These are phyloP conservation scores for Artibeus lituratus DNA, from an alignment of 2,797 vertebrate genomes.

Conservation along the genomic window DNA sequence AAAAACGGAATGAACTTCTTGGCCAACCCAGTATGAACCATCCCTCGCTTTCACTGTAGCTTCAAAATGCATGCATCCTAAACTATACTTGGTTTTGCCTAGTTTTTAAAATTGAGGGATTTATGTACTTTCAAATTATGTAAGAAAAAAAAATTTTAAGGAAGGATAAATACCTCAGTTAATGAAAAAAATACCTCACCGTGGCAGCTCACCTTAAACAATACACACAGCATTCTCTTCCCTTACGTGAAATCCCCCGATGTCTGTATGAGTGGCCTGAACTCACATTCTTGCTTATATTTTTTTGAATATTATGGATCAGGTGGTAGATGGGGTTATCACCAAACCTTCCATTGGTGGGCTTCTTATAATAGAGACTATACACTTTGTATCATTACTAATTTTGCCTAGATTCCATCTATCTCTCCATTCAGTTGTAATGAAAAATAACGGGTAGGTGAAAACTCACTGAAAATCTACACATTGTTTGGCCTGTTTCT, in stretches of 20 bases:
- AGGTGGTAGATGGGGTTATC: not conserved
- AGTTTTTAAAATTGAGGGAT: conserved; percentile 30
- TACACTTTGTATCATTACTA: not conserved
- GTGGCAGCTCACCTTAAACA: not conserved
- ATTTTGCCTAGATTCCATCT: not conserved
- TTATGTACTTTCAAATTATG: not conserved
- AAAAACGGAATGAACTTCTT: not conserved
- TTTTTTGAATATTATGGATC: not conserved
- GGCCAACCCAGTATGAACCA: not conserved
- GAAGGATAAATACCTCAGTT: not conserved
- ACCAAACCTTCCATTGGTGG: not conserved
- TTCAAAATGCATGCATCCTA: not conserved
- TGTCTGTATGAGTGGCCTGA: not conserved
- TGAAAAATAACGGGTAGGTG: not conserved
- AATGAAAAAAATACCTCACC: not conserved
- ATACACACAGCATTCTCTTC: not conserved
- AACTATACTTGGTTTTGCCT: not conserved
- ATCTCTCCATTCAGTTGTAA: not conserved
- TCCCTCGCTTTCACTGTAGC: not conserved
- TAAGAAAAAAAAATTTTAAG: not conserved
- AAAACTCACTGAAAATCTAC: not conserved
- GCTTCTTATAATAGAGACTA: not conserved
- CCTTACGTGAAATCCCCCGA: not conserved
- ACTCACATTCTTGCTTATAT: not conserved
- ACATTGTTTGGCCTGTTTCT: not conserved